A percentile compares a stretch with the other conserved stretches of the same genome.
These are phyloP conservation scores for Hemicordylus capensis DNA, from an alignment of 2,113 vertebrate genomes.

Conservation along the genomic window DNA sequence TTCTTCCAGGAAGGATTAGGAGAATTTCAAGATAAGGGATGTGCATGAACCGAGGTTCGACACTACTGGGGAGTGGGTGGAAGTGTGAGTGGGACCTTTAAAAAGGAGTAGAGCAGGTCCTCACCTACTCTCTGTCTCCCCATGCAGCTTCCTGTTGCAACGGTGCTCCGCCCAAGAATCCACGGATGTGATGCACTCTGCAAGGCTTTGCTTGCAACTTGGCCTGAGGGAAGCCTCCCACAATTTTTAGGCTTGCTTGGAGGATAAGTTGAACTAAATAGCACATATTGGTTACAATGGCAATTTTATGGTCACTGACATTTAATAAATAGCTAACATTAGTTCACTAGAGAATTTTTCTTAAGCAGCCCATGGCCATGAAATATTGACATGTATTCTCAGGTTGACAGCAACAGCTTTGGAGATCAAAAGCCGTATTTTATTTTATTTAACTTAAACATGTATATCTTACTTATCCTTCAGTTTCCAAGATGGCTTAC, in stretches of 20 bases:
- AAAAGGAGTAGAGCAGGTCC: too few relatives aligned
- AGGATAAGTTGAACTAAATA: neutral
- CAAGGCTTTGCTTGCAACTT: neutral
- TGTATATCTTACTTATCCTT: too few relatives aligned
- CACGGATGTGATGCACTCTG: too few relatives aligned
- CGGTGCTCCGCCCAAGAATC: too few relatives aligned
- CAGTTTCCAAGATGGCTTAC: too few relatives aligned
- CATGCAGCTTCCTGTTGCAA: too few relatives aligned
- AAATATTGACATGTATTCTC: neutral
- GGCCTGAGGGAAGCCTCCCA: neutral
- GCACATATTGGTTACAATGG: neutral
- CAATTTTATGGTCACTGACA: neutral
- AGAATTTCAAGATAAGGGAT: too few relatives aligned
- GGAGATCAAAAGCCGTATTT: neutral
- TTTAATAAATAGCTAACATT: neutral
- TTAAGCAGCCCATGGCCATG: neutral
- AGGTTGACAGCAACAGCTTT: neutral
- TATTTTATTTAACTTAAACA: too few relatives aligned
- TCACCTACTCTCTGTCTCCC: too few relatives aligned
- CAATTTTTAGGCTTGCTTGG: neutral
- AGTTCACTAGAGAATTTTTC: neutral
- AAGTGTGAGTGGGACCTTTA: too few relatives aligned
- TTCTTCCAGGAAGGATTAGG: conserved; percentile 55
- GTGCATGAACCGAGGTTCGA: too few relatives aligned
- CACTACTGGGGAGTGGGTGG: too few relatives aligned